A percentile compares a stretch with the other conserved stretches of the same genome.
phyloP scores from a whole-genome alignment of 2,113 vertebrate genomes.

The Elanus axillaris region DNA sequence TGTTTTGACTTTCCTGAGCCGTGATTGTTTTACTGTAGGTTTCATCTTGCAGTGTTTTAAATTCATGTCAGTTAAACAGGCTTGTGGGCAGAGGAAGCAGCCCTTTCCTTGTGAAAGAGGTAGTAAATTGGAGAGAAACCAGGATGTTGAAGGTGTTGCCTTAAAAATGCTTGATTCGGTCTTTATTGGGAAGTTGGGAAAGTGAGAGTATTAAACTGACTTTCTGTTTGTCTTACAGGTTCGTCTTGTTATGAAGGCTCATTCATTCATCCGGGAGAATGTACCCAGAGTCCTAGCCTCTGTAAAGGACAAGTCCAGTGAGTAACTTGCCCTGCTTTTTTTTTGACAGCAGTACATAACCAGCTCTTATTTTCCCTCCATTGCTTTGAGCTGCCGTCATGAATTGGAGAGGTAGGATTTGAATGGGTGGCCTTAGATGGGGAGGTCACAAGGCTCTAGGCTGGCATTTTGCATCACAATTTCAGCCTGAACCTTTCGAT shows the following conservation, averaged over 20 bases:
- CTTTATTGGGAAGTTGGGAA: background rate
- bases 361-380: background rate
- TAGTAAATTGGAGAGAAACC: background rate
- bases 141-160: background rate
- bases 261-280: constrained; percentile 92
- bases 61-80: background rate
- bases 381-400: background rate
- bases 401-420: background rate
- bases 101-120: background rate
- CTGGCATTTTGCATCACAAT: background rate
- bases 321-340: constrained; percentile 19
- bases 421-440: background rate
- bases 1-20: background rate
- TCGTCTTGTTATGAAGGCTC: constrained; percentile 89
- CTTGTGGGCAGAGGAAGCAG: background rate
- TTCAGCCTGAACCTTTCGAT: background rate
- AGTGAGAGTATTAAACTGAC: background rate
- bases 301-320: constrained; percentile 79
- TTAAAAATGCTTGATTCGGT: background rate
- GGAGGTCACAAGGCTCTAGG: background rate
- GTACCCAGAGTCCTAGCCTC: constrained; percentile 79
- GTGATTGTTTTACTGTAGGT: background rate
- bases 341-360: background rate
- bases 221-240: constrained; percentile 72
- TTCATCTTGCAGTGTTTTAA: background rate